phyloP scores from a whole-genome alignment of 2,888 invertebrate species.

The Aleiodes alternator region DNA sequence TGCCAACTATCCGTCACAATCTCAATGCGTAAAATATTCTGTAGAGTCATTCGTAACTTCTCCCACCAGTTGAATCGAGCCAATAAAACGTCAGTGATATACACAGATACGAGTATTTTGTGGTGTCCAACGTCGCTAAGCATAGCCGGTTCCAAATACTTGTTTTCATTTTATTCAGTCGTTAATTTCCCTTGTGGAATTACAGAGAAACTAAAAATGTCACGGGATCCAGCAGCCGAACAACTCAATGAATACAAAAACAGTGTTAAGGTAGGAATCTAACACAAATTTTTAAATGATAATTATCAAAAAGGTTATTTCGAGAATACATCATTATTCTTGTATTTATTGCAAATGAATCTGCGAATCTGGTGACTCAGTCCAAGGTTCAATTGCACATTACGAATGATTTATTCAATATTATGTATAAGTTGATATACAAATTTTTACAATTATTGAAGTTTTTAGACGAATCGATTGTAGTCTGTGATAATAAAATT shows the following conservation, averaged over 20 bases:
- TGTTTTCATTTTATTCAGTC: slow-evolving; percentile 7
- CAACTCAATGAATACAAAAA: slow-evolving; percentile 81
- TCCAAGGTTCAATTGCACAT: slow-evolving; percentile 8
- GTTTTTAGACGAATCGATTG: too few relatives aligned
- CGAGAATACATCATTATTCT: not conserved
- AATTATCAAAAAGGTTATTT: slow-evolving; percentile 3
- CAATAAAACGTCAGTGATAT: slow-evolving; percentile 62
- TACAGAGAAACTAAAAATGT: slow-evolving; percentile 67
- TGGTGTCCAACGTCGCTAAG: slow-evolving; percentile 35
- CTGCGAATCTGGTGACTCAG: slow-evolving; percentile 9
- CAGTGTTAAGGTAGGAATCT: slow-evolving; percentile 77
- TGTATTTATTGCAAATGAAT: not conserved
- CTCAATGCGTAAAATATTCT: slow-evolving; percentile 38
- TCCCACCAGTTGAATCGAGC: slow-evolving; percentile 54
- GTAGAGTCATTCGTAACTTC: slow-evolving; percentile 45
- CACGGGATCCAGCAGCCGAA: slow-evolving; percentile 80
- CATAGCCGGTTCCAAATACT: slow-evolving; percentile 23
- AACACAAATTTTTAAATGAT: not conserved
- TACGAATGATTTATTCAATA: not conserved
- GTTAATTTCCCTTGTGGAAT: slow-evolving; percentile 9
- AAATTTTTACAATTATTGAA: too few relatives aligned
- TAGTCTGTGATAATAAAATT: too few relatives aligned
- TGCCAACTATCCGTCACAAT: not conserved
- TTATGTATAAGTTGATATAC: not conserved
- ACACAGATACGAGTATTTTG: slow-evolving; percentile 48